Percentiles rank a stretch among this genome's conserved stretches.
Evolutionary conservation across 2,797 vertebrate species (phyloP).

Genomic region (Linurgus olivaceus): DNA sequence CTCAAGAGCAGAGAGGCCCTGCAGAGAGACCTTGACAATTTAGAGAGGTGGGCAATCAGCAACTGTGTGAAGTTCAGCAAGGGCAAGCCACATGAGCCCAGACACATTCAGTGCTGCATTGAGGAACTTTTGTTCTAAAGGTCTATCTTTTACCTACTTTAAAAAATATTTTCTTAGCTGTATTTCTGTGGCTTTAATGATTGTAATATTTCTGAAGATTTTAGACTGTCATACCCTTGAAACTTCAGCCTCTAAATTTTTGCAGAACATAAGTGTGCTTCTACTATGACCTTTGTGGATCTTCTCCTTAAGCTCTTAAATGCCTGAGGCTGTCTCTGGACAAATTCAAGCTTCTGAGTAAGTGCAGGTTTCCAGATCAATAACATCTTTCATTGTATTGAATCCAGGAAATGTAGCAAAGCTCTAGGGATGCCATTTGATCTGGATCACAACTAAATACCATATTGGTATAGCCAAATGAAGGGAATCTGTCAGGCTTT

Average conservation of each 20-base stretch:
- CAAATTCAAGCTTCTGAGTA: background rate
- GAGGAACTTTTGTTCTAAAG: background rate
- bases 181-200: background rate
- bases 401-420: background rate
- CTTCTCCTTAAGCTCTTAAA: background rate
- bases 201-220: background rate
- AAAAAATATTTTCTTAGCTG: background rate
- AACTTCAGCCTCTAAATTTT: background rate
- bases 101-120: background rate
- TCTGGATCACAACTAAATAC: background rate
- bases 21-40: background rate
- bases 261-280: background rate
- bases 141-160: background rate
- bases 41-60: too few species aligned
- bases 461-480: background rate
- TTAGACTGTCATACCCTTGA: background rate
- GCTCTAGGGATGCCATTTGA: background rate
- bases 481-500: background rate
- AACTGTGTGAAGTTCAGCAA: accelerated
- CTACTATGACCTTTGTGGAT: background rate
- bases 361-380: background rate
- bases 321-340: background rate
- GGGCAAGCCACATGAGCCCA: too few species aligned
- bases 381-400: background rate
- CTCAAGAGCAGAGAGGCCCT: background rate